phyloP scores from a whole-genome alignment of 2,888 invertebrate species.

The Xestobium rufovillosum region DNA sequence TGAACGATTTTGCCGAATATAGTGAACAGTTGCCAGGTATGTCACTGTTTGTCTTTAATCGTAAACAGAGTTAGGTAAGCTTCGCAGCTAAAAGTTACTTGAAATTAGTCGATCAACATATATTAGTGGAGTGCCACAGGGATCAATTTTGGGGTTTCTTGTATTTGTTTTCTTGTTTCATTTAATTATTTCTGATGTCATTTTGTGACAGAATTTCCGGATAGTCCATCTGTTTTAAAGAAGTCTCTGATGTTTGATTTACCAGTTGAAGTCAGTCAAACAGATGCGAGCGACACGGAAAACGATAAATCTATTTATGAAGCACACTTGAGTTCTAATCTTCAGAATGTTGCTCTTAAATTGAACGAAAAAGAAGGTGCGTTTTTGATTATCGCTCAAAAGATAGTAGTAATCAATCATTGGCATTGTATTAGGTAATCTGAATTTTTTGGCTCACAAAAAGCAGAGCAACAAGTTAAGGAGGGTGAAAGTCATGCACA shows the following conservation, averaged over 20 bases:
- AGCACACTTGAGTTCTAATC: slow-evolving; percentile 45
- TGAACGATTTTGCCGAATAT: slow-evolving; percentile 27
- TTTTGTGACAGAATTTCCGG: slow-evolving; percentile 46
- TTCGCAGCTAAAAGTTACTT: too few relatives aligned
- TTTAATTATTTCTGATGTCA: slow-evolving; percentile 5
- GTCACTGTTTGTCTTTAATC: background rate
- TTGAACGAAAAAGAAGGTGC: slow-evolving; percentile 45
- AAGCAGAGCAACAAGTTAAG: slow-evolving; percentile 40
- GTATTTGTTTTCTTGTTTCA: slow-evolving; percentile 6
- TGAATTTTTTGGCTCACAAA: slow-evolving; percentile 41
- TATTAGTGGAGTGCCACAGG: slow-evolving; percentile 1
- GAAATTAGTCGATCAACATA: too few relatives aligned
- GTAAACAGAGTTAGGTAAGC: background rate
- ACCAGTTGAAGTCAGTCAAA: slow-evolving; percentile 47
- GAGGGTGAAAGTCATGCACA: slow-evolving; percentile 37
- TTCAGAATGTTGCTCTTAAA: slow-evolving; percentile 44
- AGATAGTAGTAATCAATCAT: background rate
- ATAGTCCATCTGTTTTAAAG: slow-evolving; percentile 51
- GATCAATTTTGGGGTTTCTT: background rate
- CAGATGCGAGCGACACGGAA: slow-evolving; percentile 42
- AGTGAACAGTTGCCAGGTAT: slow-evolving; percentile 35
- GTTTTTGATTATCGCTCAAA: slow-evolving; percentile 2
- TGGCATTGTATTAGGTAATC: slow-evolving; percentile 31
- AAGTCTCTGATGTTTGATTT: slow-evolving; percentile 48
- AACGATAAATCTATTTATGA: slow-evolving; percentile 47